Percentiles rank a stretch among this genome's conserved stretches.
phyloP scores from a whole-genome alignment of 2,113 vertebrate species.

The Equus quagga region DNA sequence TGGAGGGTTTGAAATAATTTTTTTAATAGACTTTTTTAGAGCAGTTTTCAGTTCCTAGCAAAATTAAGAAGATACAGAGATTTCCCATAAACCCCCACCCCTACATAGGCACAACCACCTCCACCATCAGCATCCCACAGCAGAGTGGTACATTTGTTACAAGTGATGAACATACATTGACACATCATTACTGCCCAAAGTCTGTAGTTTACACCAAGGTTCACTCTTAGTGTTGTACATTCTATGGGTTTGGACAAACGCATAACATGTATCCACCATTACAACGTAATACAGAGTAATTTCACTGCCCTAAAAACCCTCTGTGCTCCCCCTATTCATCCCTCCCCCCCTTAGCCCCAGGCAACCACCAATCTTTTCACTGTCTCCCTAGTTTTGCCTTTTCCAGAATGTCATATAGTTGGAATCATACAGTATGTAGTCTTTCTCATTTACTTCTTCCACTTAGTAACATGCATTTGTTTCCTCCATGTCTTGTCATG shows the following conservation, averaged over 20 bases:
- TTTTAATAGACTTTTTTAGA: neutral
- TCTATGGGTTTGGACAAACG: neutral
- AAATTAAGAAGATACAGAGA: neutral
- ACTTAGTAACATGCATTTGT: neutral
- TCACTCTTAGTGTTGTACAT: neutral
- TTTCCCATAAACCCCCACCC: neutral
- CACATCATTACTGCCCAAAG: neutral
- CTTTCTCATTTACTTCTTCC: neutral
- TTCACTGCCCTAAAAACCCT: neutral
- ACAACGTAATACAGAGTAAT: neutral
- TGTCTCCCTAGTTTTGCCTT: neutral
- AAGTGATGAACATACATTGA: neutral
- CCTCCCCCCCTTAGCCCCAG: neutral
- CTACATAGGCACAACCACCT: neutral
- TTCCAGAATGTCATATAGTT: neutral
- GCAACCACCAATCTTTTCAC: neutral
- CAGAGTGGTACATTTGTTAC: neutral
- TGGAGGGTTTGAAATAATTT: neutral
- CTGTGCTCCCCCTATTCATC: neutral
- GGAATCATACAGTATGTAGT: neutral
- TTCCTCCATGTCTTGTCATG: neutral
- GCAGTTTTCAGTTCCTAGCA: neutral
- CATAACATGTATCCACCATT: neutral
- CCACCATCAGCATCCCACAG: neutral
- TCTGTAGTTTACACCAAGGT: neutral